Evolutionary conservation across 2,113 vertebrate genomes (phyloP).

Genomic region (Hassar affinis): DNA sequence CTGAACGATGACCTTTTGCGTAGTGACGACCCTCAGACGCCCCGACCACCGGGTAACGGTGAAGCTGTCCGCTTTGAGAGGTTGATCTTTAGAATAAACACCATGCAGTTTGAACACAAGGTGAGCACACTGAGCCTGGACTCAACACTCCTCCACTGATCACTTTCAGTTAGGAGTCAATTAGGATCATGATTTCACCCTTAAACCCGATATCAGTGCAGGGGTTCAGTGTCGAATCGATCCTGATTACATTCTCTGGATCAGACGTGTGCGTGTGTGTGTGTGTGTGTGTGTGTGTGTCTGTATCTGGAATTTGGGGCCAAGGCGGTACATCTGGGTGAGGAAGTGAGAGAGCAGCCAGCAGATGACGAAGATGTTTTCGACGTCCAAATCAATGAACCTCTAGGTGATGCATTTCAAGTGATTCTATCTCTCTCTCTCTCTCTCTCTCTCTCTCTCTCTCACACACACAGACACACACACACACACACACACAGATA

Average conservation of each 20-base stretch:
- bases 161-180: neutral
- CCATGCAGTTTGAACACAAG: constrained; percentile 29
- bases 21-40: constrained; percentile 83
- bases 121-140: neutral
- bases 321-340: constrained; percentile 41
- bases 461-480: too few relatives aligned
- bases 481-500: too few relatives aligned
- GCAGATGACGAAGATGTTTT: constrained; percentile 79
- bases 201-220: neutral
- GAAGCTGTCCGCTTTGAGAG: constrained; percentile 53
- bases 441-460: constrained; percentile 60
- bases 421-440: constrained; percentile 75
- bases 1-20: constrained; percentile 85
- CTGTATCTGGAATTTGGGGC: constrained; percentile 37
- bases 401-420: constrained; percentile 82
- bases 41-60: constrained; percentile 55
- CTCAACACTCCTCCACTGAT: neutral
- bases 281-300: constrained; percentile 20
- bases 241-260: neutral
- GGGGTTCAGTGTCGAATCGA: neutral
- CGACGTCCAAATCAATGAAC: constrained; percentile 84
- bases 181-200: neutral
- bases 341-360: constrained; percentile 72
- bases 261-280: neutral
- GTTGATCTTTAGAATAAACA: constrained; percentile 47